phyloP scores from a whole-genome alignment of 92 coral and sea anemone genomes.

The Zoanthus gigantus region DNA sequence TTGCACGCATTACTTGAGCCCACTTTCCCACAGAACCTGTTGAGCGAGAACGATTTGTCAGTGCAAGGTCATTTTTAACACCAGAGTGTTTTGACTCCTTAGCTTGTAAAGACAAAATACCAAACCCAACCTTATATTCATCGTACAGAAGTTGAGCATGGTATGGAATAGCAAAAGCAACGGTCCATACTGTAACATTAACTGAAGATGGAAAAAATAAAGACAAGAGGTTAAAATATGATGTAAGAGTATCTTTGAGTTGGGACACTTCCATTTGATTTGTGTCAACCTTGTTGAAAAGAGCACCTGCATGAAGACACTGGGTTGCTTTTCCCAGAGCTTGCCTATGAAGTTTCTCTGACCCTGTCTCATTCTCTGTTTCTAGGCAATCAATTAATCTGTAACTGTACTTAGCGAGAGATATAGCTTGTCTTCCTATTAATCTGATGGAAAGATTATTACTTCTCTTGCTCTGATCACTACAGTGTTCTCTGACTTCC shows the following conservation, averaged over 20 bases:
- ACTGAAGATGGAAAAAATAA: slow-evolving; percentile 48
- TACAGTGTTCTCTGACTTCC: slow-evolving; percentile 57
- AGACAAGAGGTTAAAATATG: slow-evolving; percentile 55
- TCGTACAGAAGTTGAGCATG: slow-evolving; percentile 60
- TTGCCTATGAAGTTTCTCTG: slow-evolving; percentile 55
- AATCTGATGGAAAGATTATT: slow-evolving; percentile 60
- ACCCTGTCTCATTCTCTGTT: slow-evolving; percentile 42
- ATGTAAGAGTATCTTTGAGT: slow-evolving; percentile 35
- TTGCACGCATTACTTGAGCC: slow-evolving; percentile 72
- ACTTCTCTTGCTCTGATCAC: slow-evolving; percentile 53
- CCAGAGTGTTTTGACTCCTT: slow-evolving; percentile 74
- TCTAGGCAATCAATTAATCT: slow-evolving; percentile 61
- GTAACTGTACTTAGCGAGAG: slow-evolving; percentile 58
- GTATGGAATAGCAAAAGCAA: slow-evolving; percentile 70
- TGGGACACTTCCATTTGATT: slow-evolving; percentile 38
- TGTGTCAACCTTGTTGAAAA: slow-evolving; percentile 65
- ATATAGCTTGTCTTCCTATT: slow-evolving; percentile 67
- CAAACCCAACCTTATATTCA: slow-evolving; percentile 63
- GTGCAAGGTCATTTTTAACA: slow-evolving; percentile 53
- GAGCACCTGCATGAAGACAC: slow-evolving; percentile 65
- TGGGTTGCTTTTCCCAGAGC: slow-evolving; percentile 63
- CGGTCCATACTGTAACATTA: slow-evolving; percentile 69
- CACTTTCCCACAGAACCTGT: slow-evolving; percentile 59
- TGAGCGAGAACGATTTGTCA: slow-evolving; percentile 54
- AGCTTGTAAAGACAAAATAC: slow-evolving; percentile 62